Base-by-base conservation (phyloP, 2,888 invertebrate species). In the Ferrisia virgata region DNA sequence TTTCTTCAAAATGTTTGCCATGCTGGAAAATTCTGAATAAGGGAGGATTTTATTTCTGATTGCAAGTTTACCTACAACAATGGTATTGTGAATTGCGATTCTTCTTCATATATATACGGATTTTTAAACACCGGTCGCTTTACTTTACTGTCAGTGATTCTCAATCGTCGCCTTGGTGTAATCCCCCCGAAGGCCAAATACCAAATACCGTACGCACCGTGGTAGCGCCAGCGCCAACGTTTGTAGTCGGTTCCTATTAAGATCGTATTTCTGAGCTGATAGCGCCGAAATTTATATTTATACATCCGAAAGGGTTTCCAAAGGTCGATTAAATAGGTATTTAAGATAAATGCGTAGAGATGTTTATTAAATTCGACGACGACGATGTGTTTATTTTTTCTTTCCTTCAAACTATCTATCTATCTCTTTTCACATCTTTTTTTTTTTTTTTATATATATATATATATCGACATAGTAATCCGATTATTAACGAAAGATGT, bases 11-110 rank as follows among this genome's bases (percentile, higher is more conserved):
- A 81, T 81, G 81, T 81, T 81, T 81, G 81, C 64, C 22, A 64
- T 64, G 81, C 81, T 81, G 81, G 81, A 81, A 81, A 81, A 81
- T 81, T 81, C 81, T 58, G 81, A 81, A 81, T 81, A 81, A 81
- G 64, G 81, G 64, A 53, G 81, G 64, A 81, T 81, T 81, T 81
- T 36, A 81, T 81, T 81, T 81, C 53, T 81, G 64, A 64, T 81
- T 64, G 81, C 81, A 64, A 81, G 81, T 81, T 81, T 81, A 81
- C 81, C 81, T 81, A 58, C 43, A 81, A 81, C 81, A 81, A 81
- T 81, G 36, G 47, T 22, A 81, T 81, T 81, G 58, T 81, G 81
- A 81, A 31, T 80, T 25, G 64, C 28, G 58, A 64, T 33, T 72
- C 72, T 72, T n/a, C 11, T 0, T 31, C 28, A 1, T 5, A 28